A percentile compares a stretch with the other conserved stretches of the same genome.
phyloP scores from a whole-genome alignment of 2,888 invertebrate species.

The Ischnura elegans region DNA sequence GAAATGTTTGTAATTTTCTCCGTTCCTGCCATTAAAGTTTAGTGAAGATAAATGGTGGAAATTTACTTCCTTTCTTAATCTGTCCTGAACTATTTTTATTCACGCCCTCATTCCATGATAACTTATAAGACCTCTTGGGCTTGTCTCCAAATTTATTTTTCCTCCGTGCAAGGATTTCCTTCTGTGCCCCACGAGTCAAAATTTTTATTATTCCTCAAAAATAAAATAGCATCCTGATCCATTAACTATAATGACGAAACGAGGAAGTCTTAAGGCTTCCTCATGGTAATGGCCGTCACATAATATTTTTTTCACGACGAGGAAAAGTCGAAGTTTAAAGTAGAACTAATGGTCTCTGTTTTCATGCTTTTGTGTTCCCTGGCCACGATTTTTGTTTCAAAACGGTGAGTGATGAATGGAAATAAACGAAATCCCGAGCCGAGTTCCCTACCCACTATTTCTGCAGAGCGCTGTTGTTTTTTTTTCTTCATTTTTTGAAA shows the following conservation, averaged over 20 bases:
- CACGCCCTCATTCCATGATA: no score
- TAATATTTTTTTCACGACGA: not conserved
- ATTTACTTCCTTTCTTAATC: no score
- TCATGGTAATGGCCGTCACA: not conserved
- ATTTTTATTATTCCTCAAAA: not conserved
- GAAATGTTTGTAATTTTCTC: no score
- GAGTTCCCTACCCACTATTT: not conserved
- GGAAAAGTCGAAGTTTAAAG: not conserved
- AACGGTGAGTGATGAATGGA: not conserved
- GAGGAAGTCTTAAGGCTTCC: not conserved
- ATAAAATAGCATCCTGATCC: not conserved
- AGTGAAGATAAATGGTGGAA: no score
- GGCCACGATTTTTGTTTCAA: conserved; percentile 5
- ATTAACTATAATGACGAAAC: not conserved
- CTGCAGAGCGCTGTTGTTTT: not conserved
- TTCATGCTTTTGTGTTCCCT: not conserved
- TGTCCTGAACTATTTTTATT: no score
- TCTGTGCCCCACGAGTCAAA: not conserved
- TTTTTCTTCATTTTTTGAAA: not conserved
- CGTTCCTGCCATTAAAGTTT: no score
- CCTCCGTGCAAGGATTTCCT: not conserved
- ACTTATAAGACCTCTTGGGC: no score
- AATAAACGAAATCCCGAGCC: not conserved
- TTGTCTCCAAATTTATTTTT: not conserved
- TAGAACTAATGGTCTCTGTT: not conserved